A percentile compares a stretch with the other conserved stretches of the same genome.
phyloP scores from a whole-genome alignment of 2,888 invertebrate genomes.

The Hyalella azteca region DNA sequence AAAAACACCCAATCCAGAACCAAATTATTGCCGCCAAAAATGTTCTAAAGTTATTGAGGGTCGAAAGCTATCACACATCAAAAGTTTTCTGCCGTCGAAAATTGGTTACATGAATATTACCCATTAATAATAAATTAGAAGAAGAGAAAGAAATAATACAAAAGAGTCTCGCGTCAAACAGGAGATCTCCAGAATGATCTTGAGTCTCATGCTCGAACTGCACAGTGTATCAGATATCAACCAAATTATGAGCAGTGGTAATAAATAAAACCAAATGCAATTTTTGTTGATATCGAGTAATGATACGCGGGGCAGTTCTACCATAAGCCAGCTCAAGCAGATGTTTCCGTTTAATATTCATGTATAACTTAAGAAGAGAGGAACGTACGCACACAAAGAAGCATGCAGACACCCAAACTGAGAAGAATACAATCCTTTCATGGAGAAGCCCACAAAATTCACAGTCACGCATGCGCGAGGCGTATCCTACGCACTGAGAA shows the following conservation, averaged over 20 bases:
- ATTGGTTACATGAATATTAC: too few relatives aligned
- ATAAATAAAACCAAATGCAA: too few relatives aligned
- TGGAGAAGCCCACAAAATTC: neutral
- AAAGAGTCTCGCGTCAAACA: neutral
- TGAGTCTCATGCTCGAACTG: neutral
- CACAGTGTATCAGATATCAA: neutral
- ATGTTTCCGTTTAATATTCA: conserved; percentile 7
- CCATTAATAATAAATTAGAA: too few relatives aligned
- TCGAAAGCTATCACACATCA: too few relatives aligned
- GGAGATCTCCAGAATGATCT: neutral
- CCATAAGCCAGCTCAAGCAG: neutral
- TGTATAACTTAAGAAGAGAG: conserved; percentile 23
- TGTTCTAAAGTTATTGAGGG: too few relatives aligned
- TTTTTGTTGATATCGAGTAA: neutral
- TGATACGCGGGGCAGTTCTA: neutral
- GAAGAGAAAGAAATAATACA: too few relatives aligned
- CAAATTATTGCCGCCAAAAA: too few relatives aligned
- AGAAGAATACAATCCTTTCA: neutral
- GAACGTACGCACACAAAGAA: conserved; percentile 22
- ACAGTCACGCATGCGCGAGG: neutral
- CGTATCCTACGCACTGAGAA: neutral
- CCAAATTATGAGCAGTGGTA: too few relatives aligned
- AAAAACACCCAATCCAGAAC: too few relatives aligned
- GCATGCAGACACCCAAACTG: conserved; percentile 13
- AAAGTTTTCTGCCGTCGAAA: too few relatives aligned